Percentiles rank a stretch among this genome's conserved stretches.
These are phyloP conservation scores for Hermodice carunculata DNA, from an alignment of 2,888 invertebrate species.

Conservation along the genomic window DNA sequence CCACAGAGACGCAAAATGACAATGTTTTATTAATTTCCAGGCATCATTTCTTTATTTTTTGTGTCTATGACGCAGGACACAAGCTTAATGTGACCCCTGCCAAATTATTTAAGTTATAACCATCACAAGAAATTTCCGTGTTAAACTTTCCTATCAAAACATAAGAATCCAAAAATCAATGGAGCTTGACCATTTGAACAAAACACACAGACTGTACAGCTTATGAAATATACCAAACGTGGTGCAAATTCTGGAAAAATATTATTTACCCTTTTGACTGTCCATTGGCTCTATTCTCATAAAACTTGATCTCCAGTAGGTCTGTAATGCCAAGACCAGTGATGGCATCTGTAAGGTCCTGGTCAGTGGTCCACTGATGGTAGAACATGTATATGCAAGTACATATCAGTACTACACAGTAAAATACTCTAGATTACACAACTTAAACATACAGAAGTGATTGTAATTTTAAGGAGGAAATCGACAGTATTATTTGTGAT, in stretches of 20 bases:
- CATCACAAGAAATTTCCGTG: too few relatives aligned
- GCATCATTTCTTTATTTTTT: too few relatives aligned
- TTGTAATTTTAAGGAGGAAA: neutral
- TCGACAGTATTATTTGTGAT: neutral
- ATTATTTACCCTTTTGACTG: slow-evolving; percentile 88
- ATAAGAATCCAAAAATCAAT: too few relatives aligned
- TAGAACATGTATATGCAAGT: too few relatives aligned
- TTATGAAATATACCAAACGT: neutral
- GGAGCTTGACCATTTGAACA: too few relatives aligned
- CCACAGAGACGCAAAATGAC: too few relatives aligned
- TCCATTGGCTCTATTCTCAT: slow-evolving; percentile 98
- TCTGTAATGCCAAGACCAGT: slow-evolving; percentile 87
- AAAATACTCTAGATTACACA: neutral
- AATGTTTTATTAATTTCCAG: too few relatives aligned
- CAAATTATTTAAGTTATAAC: too few relatives aligned
- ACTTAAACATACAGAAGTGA: neutral
- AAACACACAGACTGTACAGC: too few relatives aligned
- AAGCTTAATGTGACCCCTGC: too few relatives aligned
- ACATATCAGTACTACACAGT: neutral
- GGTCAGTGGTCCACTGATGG: slow-evolving; percentile 96
- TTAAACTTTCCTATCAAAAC: too few relatives aligned
- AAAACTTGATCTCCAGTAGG: slow-evolving; percentile 98
- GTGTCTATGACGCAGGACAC: too few relatives aligned
- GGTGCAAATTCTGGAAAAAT: neutral
- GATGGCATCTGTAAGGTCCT: slow-evolving; percentile 93